Conservation (phyloP, 2,888 invertebrate genomes). For the Andrena dorsata region DNA sequence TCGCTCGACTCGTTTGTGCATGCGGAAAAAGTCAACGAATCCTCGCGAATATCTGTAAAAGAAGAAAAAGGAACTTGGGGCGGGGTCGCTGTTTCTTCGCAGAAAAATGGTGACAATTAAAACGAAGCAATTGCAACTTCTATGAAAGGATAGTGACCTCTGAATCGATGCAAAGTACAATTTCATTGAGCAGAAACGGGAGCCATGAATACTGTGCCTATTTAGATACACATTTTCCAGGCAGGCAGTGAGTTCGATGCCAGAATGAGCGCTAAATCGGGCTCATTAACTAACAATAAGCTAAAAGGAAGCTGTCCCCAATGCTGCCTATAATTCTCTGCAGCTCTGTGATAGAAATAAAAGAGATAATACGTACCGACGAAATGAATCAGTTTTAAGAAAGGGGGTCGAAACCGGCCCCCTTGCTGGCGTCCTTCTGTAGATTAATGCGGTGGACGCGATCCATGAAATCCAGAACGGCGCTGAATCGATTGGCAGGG, state of each 20-base stretch:
- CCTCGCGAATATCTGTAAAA: slow-evolving; percentile 36
- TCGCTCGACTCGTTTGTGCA: slow-evolving; percentile 17
- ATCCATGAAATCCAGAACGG: slow-evolving; percentile 70
- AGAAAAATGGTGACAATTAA: neutral
- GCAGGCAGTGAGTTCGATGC: slow-evolving; percentile 21
- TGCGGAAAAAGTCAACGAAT: slow-evolving; percentile 31
- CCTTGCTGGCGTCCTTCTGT: slow-evolving; percentile 30
- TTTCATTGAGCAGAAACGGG: too few species aligned
- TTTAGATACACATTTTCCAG: slow-evolving; percentile 1
- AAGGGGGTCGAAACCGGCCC: slow-evolving; percentile 37
- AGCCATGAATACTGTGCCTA: neutral
- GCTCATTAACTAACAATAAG: slow-evolving; percentile 5
- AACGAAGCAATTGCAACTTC: neutral
- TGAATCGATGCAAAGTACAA: too few species aligned
- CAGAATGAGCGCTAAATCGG: neutral
- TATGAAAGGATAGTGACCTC: neutral
- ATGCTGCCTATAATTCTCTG: neutral
- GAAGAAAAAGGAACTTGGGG: neutral
- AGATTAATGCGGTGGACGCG: slow-evolving; percentile 47
- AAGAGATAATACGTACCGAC: neutral
- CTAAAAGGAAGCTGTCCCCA: neutral
- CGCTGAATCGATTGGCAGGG: slow-evolving; percentile 63
- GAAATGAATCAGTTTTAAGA: slow-evolving; percentile 35
- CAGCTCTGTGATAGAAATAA: neutral
- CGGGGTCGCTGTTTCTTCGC: neutral